A percentile compares a stretch with the other conserved stretches of the same genome.
Evolutionary conservation across 2,888 invertebrate species (phyloP).

Genomic region (Cremastinae sp.): DNA sequence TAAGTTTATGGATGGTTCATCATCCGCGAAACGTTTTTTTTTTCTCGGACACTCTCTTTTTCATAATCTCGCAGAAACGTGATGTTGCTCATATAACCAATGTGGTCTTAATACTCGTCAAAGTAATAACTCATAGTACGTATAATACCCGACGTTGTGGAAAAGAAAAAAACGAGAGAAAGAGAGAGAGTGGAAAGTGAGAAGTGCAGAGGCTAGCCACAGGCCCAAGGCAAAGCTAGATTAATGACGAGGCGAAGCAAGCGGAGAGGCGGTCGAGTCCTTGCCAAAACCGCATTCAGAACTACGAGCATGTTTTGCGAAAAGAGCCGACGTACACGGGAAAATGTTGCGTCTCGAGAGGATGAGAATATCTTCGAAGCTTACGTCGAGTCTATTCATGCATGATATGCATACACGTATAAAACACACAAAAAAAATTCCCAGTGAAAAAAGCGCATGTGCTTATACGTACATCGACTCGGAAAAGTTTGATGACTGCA

Average conservation of each 20-base stretch:
- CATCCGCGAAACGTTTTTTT: constrained; percentile 8
- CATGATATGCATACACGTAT: background rate
- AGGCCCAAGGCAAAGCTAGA: constrained; percentile 56
- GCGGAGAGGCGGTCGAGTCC: constrained; percentile 44
- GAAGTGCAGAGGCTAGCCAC: constrained; percentile 53
- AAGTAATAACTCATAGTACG: constrained; percentile 58
- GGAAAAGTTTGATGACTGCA: constrained; percentile 11
- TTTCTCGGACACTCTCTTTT: background rate
- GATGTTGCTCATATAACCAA: constrained; percentile 37
- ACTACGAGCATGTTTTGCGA: constrained; percentile 55
- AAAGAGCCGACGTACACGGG: constrained; percentile 33
- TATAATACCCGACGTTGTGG: constrained; percentile 49
- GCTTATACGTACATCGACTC: background rate
- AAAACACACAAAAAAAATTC: background rate
- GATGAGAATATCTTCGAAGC: constrained; percentile 8
- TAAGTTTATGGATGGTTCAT: constrained; percentile 8
- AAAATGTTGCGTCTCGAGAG: constrained; percentile 22
- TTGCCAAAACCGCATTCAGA: constrained; percentile 58
- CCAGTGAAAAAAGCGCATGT: too few species aligned
- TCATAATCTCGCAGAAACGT: constrained; percentile 32
- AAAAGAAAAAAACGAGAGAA: constrained; percentile 27
- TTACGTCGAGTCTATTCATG: constrained; percentile 11
- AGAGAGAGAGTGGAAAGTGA: constrained; percentile 34
- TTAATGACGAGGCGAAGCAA: constrained; percentile 55
- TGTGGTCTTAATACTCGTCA: constrained; percentile 53